Evolutionary conservation across 2,113 vertebrate genomes (phyloP).

Genomic region (Melospiza melodia): DNA sequence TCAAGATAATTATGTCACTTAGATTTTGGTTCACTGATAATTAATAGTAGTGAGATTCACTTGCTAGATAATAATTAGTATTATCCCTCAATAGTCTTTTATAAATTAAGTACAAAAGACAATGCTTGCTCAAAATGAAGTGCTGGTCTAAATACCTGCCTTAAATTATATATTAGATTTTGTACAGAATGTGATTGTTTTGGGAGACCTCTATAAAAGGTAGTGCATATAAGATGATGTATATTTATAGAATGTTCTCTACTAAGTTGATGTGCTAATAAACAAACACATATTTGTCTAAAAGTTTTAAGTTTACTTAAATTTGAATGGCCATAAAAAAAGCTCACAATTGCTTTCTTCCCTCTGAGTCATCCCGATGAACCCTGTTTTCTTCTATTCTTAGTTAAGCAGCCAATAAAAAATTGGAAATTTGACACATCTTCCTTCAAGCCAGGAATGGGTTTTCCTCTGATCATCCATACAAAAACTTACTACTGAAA

Average conservation of each 20-base stretch:
- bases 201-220: not conserved
- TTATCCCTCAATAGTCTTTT: not conserved
- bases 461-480: not conserved
- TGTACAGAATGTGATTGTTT: not conserved
- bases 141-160: not conserved
- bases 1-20: not conserved
- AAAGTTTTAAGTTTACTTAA: not conserved
- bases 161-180: not conserved
- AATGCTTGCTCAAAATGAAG: not conserved
- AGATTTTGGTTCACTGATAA: conserved; percentile 20
- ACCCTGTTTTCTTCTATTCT: not conserved
- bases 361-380: not conserved
- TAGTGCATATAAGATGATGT: not conserved
- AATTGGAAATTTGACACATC: not conserved
- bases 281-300: not conserved
- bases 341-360: not conserved
- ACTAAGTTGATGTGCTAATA: not conserved
- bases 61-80: not conserved
- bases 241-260: not conserved
- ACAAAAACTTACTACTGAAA: not conserved
- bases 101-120: not conserved
- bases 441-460: not conserved
- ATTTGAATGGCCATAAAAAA: not conserved
- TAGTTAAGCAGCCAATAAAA: not conserved
- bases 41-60: not conserved